These are phyloP conservation scores for Malurus alboscapulatus DNA, from an alignment of 2,113 vertebrate genomes.

Conservation along the genomic window DNA sequence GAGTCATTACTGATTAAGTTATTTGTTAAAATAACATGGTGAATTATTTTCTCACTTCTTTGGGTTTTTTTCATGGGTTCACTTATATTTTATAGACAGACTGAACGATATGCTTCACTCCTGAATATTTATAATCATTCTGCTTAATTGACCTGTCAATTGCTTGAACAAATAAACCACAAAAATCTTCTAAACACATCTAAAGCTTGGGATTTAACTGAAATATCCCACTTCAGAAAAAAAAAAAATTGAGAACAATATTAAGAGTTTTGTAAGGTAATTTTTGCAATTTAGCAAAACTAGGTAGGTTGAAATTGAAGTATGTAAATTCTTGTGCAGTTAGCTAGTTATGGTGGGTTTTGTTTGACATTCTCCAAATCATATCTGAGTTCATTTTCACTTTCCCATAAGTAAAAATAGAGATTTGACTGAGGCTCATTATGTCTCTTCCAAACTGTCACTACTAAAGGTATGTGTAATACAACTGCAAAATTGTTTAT, in stretches of 20 bases:
- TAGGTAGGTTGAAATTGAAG: background rate
- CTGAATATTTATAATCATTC: background rate
- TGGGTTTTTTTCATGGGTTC: background rate
- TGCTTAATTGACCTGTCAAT: background rate
- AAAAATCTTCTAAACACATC: background rate
- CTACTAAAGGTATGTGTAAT: background rate
- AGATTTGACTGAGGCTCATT: background rate
- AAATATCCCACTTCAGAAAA: background rate
- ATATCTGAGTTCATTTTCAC: background rate
- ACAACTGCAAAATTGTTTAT: background rate
- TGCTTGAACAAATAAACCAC: background rate
- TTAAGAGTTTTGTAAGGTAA: background rate
- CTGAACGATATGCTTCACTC: background rate
- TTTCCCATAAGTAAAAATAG: background rate
- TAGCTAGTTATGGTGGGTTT: background rate
- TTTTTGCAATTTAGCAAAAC: background rate
- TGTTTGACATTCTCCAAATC: background rate
- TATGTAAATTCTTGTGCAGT: background rate
- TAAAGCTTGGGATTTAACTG: background rate
- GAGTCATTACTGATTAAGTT: background rate
- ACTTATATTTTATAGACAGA: background rate
- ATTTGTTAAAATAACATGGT: background rate
- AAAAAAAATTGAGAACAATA: background rate
- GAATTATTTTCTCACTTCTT: slow-evolving; percentile 5
- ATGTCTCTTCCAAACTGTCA: background rate